phyloP scores from a whole-genome alignment of 2,888 invertebrate species.

The Thecocarcelia acutangulata region DNA sequence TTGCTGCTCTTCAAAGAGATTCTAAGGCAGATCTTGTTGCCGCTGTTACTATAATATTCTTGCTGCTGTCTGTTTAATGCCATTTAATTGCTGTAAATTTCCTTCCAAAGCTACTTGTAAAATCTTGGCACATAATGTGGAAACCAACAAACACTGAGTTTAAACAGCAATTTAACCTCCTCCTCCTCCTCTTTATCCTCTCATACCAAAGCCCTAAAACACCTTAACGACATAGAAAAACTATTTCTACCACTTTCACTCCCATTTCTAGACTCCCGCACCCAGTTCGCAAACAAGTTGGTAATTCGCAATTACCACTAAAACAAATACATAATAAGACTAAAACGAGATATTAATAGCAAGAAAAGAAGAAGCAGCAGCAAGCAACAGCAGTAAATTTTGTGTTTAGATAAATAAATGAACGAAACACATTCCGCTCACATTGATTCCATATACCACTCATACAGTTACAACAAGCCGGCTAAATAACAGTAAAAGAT shows the following conservation, averaged over 20 bases:
- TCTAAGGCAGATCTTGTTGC: conserved; percentile 9
- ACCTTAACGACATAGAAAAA: conserved; percentile 32
- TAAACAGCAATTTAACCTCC: conserved; percentile 7
- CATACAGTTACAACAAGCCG: background rate
- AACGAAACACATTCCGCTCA: conserved; percentile 21
- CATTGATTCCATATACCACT: conserved; percentile 6
- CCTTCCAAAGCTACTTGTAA: conserved; percentile 55
- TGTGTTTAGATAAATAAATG: conserved; percentile 41
- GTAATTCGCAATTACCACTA: conserved; percentile 77
- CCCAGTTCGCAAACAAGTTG: conserved; percentile 64
- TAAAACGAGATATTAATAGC: conserved; percentile 79
- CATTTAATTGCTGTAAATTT: conserved; percentile 67
- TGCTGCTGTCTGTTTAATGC: conserved; percentile 57
- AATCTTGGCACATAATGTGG: conserved; percentile 67
- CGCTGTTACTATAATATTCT: conserved; percentile 25
- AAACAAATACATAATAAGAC: conserved; percentile 79
- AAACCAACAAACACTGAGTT: conserved; percentile 54
- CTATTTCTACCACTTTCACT: conserved; percentile 13
- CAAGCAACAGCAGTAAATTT: conserved; percentile 55
- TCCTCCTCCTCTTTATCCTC: no score
- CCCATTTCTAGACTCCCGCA: conserved; percentile 9
- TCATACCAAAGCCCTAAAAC: background rate
- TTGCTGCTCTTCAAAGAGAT: conserved; percentile 45
- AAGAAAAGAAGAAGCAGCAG: conserved; percentile 69
- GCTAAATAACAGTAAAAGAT: conserved; percentile 49